Evolutionary conservation across 2,113 vertebrate species (phyloP).

Genomic region (Ciconia boyciana): DNA sequence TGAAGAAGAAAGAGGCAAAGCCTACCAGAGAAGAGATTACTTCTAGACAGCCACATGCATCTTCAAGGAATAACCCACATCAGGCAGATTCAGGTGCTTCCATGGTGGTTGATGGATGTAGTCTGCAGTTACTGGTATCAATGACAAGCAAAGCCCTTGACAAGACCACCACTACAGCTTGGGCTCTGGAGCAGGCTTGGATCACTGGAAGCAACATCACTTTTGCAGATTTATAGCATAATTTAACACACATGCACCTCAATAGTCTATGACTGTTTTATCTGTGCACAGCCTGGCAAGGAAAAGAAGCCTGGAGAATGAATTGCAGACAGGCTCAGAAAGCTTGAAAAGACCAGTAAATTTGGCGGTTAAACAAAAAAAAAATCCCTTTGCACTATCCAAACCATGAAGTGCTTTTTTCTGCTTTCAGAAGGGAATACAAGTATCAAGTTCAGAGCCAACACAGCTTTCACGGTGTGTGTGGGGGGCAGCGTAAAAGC

Average conservation of each 20-base stretch:
- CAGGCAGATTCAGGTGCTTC: background rate
- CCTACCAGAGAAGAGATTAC: background rate
- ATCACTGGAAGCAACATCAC: background rate
- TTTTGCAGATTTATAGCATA: background rate
- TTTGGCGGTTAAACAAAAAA: background rate
- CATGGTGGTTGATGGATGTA: background rate
- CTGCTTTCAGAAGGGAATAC: background rate
- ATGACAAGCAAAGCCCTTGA: rapidly evolving
- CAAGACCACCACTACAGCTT: background rate
- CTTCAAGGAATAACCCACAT: background rate
- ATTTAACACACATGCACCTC: background rate
- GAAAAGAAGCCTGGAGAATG: background rate
- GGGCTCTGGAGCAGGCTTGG: background rate
- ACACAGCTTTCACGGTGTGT: background rate
- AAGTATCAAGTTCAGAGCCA: background rate
- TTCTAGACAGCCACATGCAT: background rate
- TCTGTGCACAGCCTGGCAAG: background rate
- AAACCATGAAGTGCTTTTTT: background rate
- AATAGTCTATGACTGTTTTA: background rate
- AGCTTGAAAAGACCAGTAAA: background rate
- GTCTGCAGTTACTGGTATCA: background rate
- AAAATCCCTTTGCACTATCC: background rate
- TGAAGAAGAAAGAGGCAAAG: background rate
- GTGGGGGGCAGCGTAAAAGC: rapidly evolving
- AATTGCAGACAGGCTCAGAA: background rate